phyloP scores from a whole-genome alignment of 2,888 invertebrate species.

The Nomada ruficornis region DNA sequence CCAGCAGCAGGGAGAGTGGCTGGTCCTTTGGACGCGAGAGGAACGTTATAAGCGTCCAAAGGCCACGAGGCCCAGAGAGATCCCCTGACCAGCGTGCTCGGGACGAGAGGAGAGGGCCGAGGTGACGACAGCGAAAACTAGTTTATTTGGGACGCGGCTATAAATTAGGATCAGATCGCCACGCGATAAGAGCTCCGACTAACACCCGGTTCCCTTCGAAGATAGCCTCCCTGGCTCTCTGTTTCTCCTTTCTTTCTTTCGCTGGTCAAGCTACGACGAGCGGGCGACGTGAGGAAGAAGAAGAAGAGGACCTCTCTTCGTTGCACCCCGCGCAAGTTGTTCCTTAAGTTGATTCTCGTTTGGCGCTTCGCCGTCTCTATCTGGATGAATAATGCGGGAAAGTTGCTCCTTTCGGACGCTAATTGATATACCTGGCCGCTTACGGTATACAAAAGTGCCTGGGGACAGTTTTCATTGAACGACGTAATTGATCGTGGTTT shows the following conservation, averaged over 20 bases:
- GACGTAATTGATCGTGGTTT: slow-evolving; percentile 28
- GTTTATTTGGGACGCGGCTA: slow-evolving; percentile 84
- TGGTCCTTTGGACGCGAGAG: slow-evolving; percentile 38
- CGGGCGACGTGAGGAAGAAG: slow-evolving; percentile 24
- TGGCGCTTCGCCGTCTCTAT: background rate
- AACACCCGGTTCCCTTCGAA: slow-evolving; percentile 83
- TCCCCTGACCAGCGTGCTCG: slow-evolving; percentile 36
- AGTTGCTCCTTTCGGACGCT: slow-evolving; percentile 25
- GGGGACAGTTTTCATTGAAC: slow-evolving; percentile 1
- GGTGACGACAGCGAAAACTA: slow-evolving; percentile 85
- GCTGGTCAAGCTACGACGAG: background rate
- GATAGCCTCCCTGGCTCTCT: slow-evolving; percentile 71
- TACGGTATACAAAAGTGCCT: background rate
- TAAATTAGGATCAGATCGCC: slow-evolving; percentile 85
- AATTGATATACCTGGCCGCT: slow-evolving; percentile 8
- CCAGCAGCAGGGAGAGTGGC: slow-evolving; percentile 44
- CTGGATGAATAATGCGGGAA: slow-evolving; percentile 28
- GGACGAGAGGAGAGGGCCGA: slow-evolving; percentile 65
- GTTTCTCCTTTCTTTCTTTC: background rate
- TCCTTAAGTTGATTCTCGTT: slow-evolving; percentile 18
- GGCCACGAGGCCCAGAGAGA: slow-evolving; percentile 62
- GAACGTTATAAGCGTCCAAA: slow-evolving; percentile 66
- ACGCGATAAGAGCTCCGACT: slow-evolving; percentile 83
- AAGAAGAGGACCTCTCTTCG: slow-evolving; percentile 26
- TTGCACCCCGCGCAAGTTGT: slow-evolving; percentile 1